Conservation (phyloP, 2,113 vertebrate genomes). For the Propithecus coquereli region DNA sequence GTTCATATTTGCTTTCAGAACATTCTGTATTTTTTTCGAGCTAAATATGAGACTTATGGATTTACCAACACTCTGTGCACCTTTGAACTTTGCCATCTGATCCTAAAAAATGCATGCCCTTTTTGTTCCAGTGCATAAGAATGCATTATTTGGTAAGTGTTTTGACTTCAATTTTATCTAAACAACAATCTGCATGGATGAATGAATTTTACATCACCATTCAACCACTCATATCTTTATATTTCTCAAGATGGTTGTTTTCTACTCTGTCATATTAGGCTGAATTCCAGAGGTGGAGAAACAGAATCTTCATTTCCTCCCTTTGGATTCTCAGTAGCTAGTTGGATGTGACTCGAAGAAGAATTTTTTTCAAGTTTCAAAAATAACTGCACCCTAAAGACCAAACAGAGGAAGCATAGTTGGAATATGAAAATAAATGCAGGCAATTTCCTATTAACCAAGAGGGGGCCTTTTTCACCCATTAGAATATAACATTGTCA, state of each 20-base stretch:
- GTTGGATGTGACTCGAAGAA: slow-evolving; percentile 35
- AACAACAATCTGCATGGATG: slow-evolving; percentile 49
- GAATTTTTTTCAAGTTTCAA: slow-evolving; percentile 55
- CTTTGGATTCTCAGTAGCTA: slow-evolving; percentile 60
- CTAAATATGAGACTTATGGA: slow-evolving; percentile 17
- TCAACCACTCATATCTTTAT: background rate
- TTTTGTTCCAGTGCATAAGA: background rate
- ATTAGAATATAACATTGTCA: background rate
- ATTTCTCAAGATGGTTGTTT: slow-evolving; percentile 45
- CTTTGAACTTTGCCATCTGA: slow-evolving; percentile 41
- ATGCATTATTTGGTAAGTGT: background rate
- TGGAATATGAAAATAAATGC: slow-evolving; percentile 33
- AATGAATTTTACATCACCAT: slow-evolving; percentile 44
- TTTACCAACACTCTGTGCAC: background rate
- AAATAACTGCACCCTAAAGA: slow-evolving; percentile 36
- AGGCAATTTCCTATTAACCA: background rate
- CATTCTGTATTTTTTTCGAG: slow-evolving; percentile 40
- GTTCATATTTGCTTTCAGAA: slow-evolving; percentile 50
- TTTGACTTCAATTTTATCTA: slow-evolving; percentile 22
- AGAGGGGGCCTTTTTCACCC: background rate
- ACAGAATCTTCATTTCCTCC: slow-evolving; percentile 37
- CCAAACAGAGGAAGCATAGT: slow-evolving; percentile 34
- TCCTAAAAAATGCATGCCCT: background rate
- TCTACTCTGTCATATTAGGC: slow-evolving; percentile 48
- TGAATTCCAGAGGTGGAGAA: slow-evolving; percentile 69